Evolutionary conservation across 2,113 vertebrate genomes (phyloP).

Genomic region (Oenanthe oenanthe): DNA sequence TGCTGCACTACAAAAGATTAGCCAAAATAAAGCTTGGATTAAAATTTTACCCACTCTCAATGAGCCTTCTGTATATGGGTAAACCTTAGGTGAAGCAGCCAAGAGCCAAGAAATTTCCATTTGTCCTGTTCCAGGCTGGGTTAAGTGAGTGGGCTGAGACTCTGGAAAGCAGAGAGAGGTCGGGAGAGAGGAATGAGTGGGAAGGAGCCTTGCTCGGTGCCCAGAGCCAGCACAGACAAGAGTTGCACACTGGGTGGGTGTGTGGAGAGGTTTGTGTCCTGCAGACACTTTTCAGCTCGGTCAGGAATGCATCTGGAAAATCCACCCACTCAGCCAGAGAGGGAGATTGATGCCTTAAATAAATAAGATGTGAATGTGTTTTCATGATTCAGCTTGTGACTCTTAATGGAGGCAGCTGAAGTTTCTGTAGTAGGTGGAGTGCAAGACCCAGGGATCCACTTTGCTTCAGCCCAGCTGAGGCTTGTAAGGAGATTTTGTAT

Average conservation of each 20-base stretch:
- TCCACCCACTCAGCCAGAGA: neutral
- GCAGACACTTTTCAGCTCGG: neutral
- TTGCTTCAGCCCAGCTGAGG: neutral
- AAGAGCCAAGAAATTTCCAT: neutral
- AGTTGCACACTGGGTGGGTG: neutral
- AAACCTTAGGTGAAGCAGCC: neutral
- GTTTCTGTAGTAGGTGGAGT: neutral
- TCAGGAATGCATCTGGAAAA: conserved; percentile 29
- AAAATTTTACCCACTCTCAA: neutral
- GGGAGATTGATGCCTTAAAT: neutral
- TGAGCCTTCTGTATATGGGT: neutral
- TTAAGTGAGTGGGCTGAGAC: neutral
- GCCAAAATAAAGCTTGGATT: neutral
- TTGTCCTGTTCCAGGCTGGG: neutral
- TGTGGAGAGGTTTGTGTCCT: neutral
- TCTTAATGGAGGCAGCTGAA: neutral
- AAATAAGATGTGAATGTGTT: neutral
- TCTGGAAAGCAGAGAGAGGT: neutral
- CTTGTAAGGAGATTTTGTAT: neutral
- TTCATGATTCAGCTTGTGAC: neutral
- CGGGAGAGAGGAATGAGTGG: rapidly evolving
- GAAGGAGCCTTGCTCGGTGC: neutral
- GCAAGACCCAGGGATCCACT: neutral
- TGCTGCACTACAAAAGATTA: neutral
- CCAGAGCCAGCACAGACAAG: rapidly evolving